These are phyloP conservation scores for Trematocara unimaculatum DNA, from an alignment of 2,113 vertebrate species.

Conservation along the genomic window DNA sequence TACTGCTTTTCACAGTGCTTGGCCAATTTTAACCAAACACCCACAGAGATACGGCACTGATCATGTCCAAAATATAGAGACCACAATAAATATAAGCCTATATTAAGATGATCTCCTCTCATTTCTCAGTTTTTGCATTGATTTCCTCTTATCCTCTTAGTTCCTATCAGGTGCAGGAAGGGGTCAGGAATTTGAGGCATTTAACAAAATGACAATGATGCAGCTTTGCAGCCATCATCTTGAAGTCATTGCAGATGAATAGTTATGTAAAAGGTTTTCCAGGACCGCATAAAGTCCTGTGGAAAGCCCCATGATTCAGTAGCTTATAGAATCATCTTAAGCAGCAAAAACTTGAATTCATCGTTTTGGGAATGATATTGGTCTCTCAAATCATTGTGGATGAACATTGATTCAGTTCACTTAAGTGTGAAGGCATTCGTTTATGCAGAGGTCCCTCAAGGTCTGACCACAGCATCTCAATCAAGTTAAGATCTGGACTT, in stretches of 20 bases:
- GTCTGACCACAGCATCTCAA: not conserved
- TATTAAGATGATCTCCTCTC: not conserved
- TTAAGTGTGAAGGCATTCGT: not conserved
- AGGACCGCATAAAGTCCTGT: not conserved
- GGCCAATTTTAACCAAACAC: not conserved
- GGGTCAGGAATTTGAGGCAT: not conserved
- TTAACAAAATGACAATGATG: not conserved
- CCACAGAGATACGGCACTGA: not conserved
- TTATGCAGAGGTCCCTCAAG: not conserved
- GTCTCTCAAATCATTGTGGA: not conserved
- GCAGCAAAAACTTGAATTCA: not conserved
- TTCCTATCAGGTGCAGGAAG: not conserved
- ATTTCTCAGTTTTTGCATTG: not conserved
- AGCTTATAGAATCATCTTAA: not conserved
- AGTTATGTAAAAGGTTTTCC: not conserved
- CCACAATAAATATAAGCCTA: not conserved
- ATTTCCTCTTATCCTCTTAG: not conserved
- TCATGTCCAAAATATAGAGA: not conserved
- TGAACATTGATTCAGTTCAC: not conserved
- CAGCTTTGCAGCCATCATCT: not conserved
- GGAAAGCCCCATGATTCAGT: not conserved
- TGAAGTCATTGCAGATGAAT: not conserved
- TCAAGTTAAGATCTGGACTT: not conserved
- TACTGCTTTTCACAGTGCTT: not conserved
- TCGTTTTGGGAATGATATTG: not conserved